Base-by-base conservation (phyloP, 64 coral and sea anemone species). In the Trachythela sp. region DNA sequence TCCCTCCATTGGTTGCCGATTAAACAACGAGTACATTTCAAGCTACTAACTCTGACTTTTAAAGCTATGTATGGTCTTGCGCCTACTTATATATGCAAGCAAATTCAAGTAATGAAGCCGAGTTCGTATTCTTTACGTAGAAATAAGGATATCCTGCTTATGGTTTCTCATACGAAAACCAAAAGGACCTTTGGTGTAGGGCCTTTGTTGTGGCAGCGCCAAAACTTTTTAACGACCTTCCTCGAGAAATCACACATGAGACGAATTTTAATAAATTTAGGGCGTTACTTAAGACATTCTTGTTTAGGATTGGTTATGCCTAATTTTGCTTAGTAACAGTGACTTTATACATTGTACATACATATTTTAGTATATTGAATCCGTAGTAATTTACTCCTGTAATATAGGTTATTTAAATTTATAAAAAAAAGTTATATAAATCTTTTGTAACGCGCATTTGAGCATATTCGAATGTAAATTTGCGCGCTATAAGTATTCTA, bases 131-230 rank as follows among this genome's bases (percentile, higher is more conserved):
- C 42, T 11, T 45, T 45, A 45, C 42, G 42, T 11, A 45, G 42
- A 11, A 45, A 45, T 45, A 45, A 45, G 4, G 42, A 45, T 45
- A 45, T 45, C 11, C 42, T 45, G 42, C 42, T 45, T 6, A 11
- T 6, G 4, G 42, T 45, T 45, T 6, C 42, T 11, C 42, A 45
- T 11, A 45, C 42, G 42, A 45, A 45, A 45, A 45, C 42, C 42
- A 45, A 45, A 45, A 45, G 11, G 42, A 45, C 42, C 48, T 52
- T 88, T 88, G 86, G 86, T 88, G 86, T 71, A 88, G 58, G 58
- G 68, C 86, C 54, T 88, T 88, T 88, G 35, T 36, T 88, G 86
- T 88, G 68, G 86, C 58, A 48, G 86, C 58, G 20, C 86, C 86
- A 88, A 88, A 30, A 52, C 86, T 70, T 88, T 88, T 42, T 42